phyloP scores from a whole-genome alignment of 2,888 invertebrate species.

The Sesamia inferens region DNA sequence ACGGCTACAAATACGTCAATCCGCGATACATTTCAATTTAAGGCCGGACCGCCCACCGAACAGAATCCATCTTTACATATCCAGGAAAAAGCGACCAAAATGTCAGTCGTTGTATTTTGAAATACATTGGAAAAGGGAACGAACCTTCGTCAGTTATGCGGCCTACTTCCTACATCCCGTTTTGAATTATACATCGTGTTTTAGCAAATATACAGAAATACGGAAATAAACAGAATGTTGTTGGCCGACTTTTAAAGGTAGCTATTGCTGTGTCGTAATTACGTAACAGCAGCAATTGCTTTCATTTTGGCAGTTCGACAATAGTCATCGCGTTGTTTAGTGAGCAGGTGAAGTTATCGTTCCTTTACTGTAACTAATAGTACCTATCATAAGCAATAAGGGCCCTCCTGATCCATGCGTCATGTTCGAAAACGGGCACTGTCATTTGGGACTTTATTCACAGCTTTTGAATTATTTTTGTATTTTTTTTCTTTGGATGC shows the following conservation, averaged over 20 bases:
- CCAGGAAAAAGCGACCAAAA: conserved; percentile 23
- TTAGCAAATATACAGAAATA: conserved; percentile 42
- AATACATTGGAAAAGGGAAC: conserved; percentile 48
- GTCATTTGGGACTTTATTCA: too few species aligned
- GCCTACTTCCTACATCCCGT: conserved; percentile 47
- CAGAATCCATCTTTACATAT: conserved; percentile 41
- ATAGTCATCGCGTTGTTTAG: too few species aligned
- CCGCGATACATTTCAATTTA: conserved; percentile 25
- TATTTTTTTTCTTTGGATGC: too few species aligned
- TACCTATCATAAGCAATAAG: too few species aligned
- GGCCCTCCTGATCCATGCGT: too few species aligned
- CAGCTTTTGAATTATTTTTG: too few species aligned
- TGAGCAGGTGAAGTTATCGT: too few species aligned
- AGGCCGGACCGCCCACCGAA: neutral
- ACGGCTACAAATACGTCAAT: too few species aligned
- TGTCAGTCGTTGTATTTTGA: conserved; percentile 39
- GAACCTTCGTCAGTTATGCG: conserved; percentile 59
- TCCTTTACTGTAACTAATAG: too few species aligned
- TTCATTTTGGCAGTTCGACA: too few species aligned
- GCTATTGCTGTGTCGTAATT: neutral
- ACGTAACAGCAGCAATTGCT: neutral
- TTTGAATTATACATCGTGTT: conserved; percentile 64
- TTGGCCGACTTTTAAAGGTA: neutral
- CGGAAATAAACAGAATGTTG: conserved; percentile 32
- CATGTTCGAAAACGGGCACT: too few species aligned